Conservation (phyloP, 2,797 vertebrate species). For the Manis javanica region DNA sequence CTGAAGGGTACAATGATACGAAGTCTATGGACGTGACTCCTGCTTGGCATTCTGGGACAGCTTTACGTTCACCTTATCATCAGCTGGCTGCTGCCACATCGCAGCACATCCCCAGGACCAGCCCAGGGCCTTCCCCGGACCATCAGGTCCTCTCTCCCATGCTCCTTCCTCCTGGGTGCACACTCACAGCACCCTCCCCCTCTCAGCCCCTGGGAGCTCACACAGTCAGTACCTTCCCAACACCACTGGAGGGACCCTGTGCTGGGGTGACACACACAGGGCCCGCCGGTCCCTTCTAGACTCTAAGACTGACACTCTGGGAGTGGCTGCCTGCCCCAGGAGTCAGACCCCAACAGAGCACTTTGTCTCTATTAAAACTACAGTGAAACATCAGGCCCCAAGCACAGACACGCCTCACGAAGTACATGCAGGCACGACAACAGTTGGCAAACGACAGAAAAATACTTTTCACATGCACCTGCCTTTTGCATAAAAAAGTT, state of each 20-base stretch:
- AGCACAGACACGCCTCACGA: neutral
- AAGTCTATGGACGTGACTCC: neutral
- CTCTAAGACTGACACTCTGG: neutral
- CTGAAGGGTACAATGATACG: neutral
- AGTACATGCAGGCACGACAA: neutral
- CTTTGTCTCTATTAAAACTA: neutral
- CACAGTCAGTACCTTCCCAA: neutral
- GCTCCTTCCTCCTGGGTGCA: neutral
- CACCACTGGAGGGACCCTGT: neutral
- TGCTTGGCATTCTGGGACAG: neutral
- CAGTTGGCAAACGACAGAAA: neutral
- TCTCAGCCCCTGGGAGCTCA: neutral
- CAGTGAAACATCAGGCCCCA: neutral
- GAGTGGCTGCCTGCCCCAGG: neutral
- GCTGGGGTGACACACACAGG: neutral
- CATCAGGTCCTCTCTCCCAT: fast-evolving
- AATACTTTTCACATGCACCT: neutral
- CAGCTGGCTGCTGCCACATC: neutral
- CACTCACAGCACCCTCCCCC: too few relatives aligned
- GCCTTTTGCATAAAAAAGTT: neutral
- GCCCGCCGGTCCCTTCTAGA: neutral
- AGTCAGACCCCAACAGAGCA: neutral
- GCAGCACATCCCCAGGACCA: neutral
- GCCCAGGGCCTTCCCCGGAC: neutral
- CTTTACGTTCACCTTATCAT: neutral